Base-by-base conservation (phyloP, 92 coral and sea anemone genomes). In the Porites divaricata region DNA sequence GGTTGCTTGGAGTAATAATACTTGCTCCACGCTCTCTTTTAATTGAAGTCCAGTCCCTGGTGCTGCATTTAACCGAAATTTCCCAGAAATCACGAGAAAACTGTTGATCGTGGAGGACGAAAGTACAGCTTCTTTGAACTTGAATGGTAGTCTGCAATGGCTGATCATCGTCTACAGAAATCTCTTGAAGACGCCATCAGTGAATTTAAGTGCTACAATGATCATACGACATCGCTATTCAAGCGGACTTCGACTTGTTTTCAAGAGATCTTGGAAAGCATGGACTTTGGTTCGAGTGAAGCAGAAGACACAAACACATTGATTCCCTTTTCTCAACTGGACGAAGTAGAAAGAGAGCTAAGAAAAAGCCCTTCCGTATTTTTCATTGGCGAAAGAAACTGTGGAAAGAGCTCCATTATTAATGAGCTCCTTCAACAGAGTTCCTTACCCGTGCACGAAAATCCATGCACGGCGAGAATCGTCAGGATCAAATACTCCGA, bases 321-420 rank as follows among this genome's bases (percentile, higher is more conserved):
- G 28, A 81, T 70, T 61, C 78, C 86, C 6, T 71, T 63, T n/a
- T 16, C 61, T 2, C 86, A 81, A 26, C 58, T 89, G 76, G 68
- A 78, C 9, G 67, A 80, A 4, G 90, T 88, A 19, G 67, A 90
- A 54, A 86, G 72, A 67, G 93, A 86, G 64, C 88, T 90, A 57
- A 62, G 78, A 13, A 82, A 83, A 17, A 89, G 78, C 16, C 95
- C 95, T 11, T 70, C 89, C 6, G 90, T 91, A 1, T 26, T 91
- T 23, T 88, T 91, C 74, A 91, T 88, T 64, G 95, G 95, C 41
- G 90, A 90, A 63, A 87, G 84, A 15, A 91, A 91, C 50, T 91
- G 95, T 25, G 95, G 95, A n/a, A 91, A 91, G 35, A 91, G 95
- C 68, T 83, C 95, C 11, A 63, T 91, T 4, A 71, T 91, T 13